phyloP scores from a whole-genome alignment of 2,888 invertebrate species.

The Punctoribates punctum region DNA sequence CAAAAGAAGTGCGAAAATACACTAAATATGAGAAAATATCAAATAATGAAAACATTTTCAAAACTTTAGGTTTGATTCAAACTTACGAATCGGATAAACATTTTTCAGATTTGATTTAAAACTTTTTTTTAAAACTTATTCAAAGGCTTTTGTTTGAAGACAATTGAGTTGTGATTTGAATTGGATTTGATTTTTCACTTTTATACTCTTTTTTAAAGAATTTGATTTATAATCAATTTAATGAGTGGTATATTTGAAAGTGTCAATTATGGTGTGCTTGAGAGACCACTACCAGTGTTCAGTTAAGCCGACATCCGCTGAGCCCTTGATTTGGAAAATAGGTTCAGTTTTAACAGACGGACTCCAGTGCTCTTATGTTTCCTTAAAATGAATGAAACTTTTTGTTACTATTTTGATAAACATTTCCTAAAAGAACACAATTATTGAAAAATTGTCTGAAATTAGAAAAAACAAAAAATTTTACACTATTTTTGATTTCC shows the following conservation, averaged over 20 bases:
- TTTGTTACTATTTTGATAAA: conserved; percentile 12
- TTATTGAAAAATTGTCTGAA: conserved; percentile 8
- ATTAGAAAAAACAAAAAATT: background rate
- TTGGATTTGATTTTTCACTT: background rate
- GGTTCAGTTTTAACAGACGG: background rate
- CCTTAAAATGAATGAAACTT: background rate
- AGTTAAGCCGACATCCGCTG: background rate
- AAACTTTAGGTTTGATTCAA: background rate
- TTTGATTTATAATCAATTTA: too few relatives aligned
- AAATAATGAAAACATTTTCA: background rate
- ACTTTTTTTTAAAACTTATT: background rate
- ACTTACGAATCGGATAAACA: conserved; percentile 14
- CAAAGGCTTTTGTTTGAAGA: background rate
- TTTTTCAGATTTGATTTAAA: background rate
- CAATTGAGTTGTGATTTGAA: background rate
- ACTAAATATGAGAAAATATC: background rate
- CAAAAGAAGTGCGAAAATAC: background rate
- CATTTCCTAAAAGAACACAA: conserved; percentile 15
- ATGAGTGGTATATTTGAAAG: too few relatives aligned
- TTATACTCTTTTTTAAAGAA: too few relatives aligned
- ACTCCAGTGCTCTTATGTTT: background rate
- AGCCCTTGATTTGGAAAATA: background rate
- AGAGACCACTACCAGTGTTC: background rate
- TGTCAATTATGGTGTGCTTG: background rate
- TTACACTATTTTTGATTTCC: background rate